Conservation (phyloP, 1,140 invertebrate genomes). For the Macrocentrus cingulum region DNA sequence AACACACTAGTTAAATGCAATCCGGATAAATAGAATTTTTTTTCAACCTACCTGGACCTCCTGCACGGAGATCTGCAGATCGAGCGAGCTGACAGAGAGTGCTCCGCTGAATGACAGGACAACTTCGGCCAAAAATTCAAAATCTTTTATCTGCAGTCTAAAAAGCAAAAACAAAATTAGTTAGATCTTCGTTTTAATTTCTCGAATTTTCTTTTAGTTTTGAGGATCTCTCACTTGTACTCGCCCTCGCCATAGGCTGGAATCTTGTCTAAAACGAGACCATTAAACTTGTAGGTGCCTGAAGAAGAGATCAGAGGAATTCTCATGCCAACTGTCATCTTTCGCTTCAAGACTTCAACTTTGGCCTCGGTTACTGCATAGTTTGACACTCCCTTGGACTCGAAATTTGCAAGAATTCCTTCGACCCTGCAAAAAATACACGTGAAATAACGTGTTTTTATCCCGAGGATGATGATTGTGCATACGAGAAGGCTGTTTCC, state of each 20-base stretch:
- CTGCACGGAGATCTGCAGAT: background rate
- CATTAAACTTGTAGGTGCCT: background rate
- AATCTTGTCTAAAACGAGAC: background rate
- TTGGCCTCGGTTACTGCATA: background rate
- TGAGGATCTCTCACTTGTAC: constrained; percentile 1
- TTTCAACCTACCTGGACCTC: background rate
- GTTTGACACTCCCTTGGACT: background rate
- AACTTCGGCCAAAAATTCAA: background rate
- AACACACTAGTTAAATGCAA: constrained; percentile 12
- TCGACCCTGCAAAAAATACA: background rate
- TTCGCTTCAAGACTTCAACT: background rate
- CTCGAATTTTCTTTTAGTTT: background rate
- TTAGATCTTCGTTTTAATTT: too few relatives aligned
- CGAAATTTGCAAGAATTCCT: background rate
- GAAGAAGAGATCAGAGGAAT: background rate
- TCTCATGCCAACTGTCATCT: background rate
- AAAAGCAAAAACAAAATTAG: background rate
- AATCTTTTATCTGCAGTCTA: background rate
- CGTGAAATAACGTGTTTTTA: background rate
- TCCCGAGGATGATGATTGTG: background rate
- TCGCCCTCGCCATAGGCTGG: constrained; percentile 1
- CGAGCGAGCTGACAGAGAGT: background rate
- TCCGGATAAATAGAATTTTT: background rate
- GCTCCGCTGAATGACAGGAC: background rate
- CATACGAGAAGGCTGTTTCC: too few relatives aligned